Conservation (phyloP, 2,113 vertebrate species). For the Amphiprion ocellaris region DNA sequence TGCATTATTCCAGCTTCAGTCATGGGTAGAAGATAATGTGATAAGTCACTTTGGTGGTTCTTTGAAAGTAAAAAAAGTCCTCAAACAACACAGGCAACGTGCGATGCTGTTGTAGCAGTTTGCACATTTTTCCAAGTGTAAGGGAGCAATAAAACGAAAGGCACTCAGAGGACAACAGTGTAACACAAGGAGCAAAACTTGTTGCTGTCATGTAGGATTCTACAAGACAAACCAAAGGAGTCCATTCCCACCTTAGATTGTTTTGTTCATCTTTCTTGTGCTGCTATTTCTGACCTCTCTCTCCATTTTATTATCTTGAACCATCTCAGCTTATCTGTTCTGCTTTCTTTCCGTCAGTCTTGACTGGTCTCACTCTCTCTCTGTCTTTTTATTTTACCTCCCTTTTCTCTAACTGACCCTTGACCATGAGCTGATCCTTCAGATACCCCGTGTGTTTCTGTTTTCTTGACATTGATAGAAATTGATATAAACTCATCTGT, state of each 20-base stretch:
- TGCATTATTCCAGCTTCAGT: slow-evolving; percentile 13
- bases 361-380: slow-evolving; percentile 1
- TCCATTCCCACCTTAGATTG: background rate
- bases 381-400: background rate
- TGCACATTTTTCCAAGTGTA: background rate
- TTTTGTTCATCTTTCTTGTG: background rate
- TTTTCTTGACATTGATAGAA: slow-evolving; percentile 11
- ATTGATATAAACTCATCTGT: background rate
- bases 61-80: background rate
- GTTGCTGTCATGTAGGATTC: slow-evolving; percentile 47
- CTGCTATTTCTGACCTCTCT: background rate
- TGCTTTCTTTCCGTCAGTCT: background rate
- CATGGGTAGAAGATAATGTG: slow-evolving; percentile 19
- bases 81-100: background rate
- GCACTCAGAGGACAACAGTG: background rate
- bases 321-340: background rate
- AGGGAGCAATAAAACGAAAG: background rate
- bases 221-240: slow-evolving; percentile 10
- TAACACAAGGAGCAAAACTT: slow-evolving; percentile 21
- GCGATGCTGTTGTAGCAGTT: slow-evolving; percentile 3
- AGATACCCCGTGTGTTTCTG: slow-evolving; percentile 4
- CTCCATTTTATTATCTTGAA: background rate
- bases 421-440: slow-evolving; percentile 11
- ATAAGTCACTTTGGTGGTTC: slow-evolving; percentile 21
- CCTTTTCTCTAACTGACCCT: background rate